Evolutionary conservation across 2,888 invertebrate genomes (phyloP).

Genomic region (Stratiomys singularior): DNA sequence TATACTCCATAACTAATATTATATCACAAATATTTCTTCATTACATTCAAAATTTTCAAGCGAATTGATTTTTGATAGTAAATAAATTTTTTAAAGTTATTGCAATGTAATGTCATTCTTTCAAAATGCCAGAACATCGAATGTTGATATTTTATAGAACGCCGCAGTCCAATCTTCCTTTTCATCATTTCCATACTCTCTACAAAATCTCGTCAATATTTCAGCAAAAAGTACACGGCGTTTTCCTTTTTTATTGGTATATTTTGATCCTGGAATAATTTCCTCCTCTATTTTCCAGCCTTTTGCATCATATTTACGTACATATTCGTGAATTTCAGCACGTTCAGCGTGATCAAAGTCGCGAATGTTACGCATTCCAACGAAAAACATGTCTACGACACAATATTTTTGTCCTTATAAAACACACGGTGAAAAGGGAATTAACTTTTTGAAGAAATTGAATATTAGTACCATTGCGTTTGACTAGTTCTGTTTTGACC

Average conservation of each 20-base stretch:
- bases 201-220: constrained; percentile 71
- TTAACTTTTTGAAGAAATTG: not conserved
- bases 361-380: constrained; percentile 66
- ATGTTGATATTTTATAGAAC: constrained; percentile 63
- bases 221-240: constrained; percentile 69
- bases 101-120: not conserved
- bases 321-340: constrained; percentile 55
- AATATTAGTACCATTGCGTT: constrained; percentile 3
- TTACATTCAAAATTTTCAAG: no score
- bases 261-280: not conserved
- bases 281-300: not conserved
- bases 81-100: no score
- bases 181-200: constrained; percentile 66
- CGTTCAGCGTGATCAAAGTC: constrained; percentile 59
- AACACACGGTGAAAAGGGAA: not conserved
- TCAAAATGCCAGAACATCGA: constrained; percentile 56
- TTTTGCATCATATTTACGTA: constrained; percentile 57
- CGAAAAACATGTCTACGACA: constrained; percentile 72
- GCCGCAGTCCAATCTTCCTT: constrained; percentile 60
- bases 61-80: no score
- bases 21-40: no score
- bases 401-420: constrained; percentile 68
- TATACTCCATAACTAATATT: no score
- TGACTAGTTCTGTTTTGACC: constrained; percentile 56
- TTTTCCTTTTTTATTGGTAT: not conserved